Evolutionary conservation across 1,140 invertebrate genomes (phyloP).

Genomic region (Calephelis nemesis): DNA sequence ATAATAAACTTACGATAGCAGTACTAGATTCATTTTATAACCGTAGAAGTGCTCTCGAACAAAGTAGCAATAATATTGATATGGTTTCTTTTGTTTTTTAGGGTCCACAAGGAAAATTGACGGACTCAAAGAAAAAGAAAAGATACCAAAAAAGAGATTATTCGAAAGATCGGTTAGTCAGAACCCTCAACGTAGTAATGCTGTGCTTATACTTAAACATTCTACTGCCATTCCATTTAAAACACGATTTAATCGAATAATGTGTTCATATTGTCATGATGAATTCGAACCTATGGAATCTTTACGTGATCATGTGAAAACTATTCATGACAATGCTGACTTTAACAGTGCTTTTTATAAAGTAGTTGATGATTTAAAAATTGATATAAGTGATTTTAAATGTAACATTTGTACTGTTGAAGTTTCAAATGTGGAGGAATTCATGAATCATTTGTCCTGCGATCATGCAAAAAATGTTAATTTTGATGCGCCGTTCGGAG

Average conservation of each 20-base stretch:
- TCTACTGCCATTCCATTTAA: constrained; percentile 69
- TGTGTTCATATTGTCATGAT: constrained; percentile 68
- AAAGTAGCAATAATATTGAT: constrained; percentile 59
- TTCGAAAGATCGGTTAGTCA: constrained; percentile 70
- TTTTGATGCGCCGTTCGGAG: constrained; percentile 62
- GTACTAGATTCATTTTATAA: constrained; percentile 1
- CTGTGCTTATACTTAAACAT: constrained; percentile 61
- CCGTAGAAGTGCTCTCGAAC: constrained; percentile 26
- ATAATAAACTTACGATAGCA: neutral
- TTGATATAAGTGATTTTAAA: constrained; percentile 64
- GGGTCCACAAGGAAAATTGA: constrained; percentile 61
- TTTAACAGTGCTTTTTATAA: constrained; percentile 68
- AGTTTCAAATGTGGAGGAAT: constrained; percentile 48
- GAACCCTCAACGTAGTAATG: constrained; percentile 68
- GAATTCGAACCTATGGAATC: constrained; percentile 61
- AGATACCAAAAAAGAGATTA: constrained; percentile 68
- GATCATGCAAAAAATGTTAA: constrained; percentile 57
- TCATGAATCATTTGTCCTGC: constrained; percentile 60
- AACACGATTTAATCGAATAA: constrained; percentile 67
- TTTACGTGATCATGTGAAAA: constrained; percentile 57
- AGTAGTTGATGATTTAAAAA: constrained; percentile 62
- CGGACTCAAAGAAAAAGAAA: constrained; percentile 59
- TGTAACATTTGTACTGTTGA: constrained; percentile 54
- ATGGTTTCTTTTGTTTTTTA: constrained; percentile 73
- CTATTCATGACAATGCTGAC: constrained; percentile 55